Evolutionary conservation across 2,888 invertebrate genomes (phyloP).

Genomic region (Melieria omissa): DNA sequence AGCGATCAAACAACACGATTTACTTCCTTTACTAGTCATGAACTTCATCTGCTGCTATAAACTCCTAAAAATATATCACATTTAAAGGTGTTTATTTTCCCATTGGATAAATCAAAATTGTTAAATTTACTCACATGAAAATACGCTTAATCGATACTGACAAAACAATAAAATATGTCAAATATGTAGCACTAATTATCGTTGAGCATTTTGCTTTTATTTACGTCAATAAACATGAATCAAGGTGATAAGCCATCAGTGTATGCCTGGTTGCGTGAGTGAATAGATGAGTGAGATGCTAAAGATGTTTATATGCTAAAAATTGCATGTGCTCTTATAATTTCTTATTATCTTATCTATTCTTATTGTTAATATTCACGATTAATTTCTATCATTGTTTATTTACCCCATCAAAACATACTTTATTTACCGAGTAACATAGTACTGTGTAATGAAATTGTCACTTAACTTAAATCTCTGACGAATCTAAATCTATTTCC

Average conservation of each 20-base stretch:
- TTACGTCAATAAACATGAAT: conserved; percentile 1
- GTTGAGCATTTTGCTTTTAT: conserved; percentile 14
- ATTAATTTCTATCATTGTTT: no score
- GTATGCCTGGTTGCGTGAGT: conserved; percentile 3
- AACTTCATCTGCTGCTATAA: background rate
- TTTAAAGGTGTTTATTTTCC: background rate
- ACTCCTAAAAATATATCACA: background rate
- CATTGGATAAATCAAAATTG: background rate
- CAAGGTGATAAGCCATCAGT: background rate
- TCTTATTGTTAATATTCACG: no score
- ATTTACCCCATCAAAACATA: no score
- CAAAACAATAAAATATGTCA: background rate
- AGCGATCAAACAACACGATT: background rate
- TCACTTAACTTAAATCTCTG: no score
- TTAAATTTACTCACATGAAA: background rate
- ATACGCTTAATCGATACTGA: background rate
- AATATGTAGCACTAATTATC: conserved; percentile 9
- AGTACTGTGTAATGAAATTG: no score
- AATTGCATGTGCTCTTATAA: no score
- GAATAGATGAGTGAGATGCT: conserved; percentile 4
- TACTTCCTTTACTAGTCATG: background rate
- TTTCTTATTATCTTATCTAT: no score
- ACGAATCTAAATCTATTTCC: no score
- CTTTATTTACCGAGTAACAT: no score
- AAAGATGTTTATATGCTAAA: background rate